Base-by-base conservation (phyloP, 2,888 invertebrate genomes). In the Muscina levida region DNA sequence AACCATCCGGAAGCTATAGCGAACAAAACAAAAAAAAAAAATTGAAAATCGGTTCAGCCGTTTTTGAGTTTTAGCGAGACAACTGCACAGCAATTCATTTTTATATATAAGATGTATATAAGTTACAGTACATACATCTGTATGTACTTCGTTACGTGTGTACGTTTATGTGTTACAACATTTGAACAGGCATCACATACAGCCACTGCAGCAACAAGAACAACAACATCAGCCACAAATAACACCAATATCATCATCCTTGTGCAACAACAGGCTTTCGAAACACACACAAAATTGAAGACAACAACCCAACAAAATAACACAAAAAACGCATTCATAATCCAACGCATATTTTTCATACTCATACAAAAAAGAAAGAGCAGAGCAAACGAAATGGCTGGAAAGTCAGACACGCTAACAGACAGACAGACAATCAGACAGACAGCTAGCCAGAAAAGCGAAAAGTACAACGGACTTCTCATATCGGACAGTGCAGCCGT, bases 321-420 rank as follows among this genome's bases (percentile, higher is more conserved):
- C 56, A 67, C 39, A 17, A 86, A 84, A 87, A 86, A 88, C 87
- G 88, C 87, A 87, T 85, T 87, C 82, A 82, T 83, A 84, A 80
- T 79, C 83, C 84, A 80, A 82, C 82, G 83, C 82, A 84, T 82
- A 83, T 79, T 82, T 83, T 77, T 44, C 19, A n/a, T n/a, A n/a
- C 42, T 42, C 42, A 42, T 42, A 46, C 17, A 46, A 17, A 46
- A 46, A 17, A 22, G 19, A n/a, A n/a, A n/a, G n/a, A n/a, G n/a
- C n/a, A n/a, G 19, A 19, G 48, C 5, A 48, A 48, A 19, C n/a
- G n/a, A n/a, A n/a, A n/a, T n/a, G n/a, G n/a, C n/a, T n/a, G n/a
- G n/a, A n/a, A n/a, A n/a, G n/a, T n/a, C n/a, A n/a, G n/a, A n/a
- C n/a, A n/a, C n/a, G n/a, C n/a, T n/a, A n/a, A n/a, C n/a, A n/a